phyloP scores from a whole-genome alignment of 2,888 invertebrate species.

The Andrena trimmerana region DNA sequence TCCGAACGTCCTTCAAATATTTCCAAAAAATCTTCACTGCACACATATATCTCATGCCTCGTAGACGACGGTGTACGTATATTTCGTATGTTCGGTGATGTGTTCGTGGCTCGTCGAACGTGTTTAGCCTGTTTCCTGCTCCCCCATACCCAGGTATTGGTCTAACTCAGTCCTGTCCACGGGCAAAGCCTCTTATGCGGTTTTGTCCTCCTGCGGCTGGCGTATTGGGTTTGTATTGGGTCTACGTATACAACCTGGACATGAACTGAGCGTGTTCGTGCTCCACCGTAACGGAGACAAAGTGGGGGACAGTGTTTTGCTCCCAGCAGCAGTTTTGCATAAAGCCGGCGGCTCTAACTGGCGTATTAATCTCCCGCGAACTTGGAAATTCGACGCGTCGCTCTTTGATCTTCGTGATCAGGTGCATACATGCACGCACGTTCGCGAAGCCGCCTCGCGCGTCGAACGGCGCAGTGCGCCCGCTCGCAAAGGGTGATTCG shows the following conservation, averaged over 20 bases:
- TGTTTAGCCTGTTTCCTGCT: conserved; percentile 4
- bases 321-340: conserved; percentile 1
- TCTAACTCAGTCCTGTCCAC: neutral
- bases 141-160: neutral
- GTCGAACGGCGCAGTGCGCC: conserved; percentile 30
- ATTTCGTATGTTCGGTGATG: neutral
- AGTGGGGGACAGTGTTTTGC: neutral
- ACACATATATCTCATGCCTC: neutral
- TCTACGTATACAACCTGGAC: neutral
- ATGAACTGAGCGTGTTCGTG: neutral
- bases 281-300: neutral
- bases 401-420: conserved; percentile 58
- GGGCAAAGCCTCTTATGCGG: conserved; percentile 2
- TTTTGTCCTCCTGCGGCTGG: neutral
- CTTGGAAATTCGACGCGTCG: conserved; percentile 50
- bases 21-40: too few species aligned
- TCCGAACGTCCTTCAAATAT: too few species aligned
- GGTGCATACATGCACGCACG: conserved; percentile 28
- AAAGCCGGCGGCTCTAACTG: conserved; percentile 5
- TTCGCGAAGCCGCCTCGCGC: neutral
- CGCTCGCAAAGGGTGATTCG: conserved; percentile 27
- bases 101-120: conserved; percentile 3
- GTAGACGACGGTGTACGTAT: neutral
- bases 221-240: conserved; percentile 23
- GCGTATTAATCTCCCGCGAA: conserved; percentile 46